Evolutionary conservation across 2,113 vertebrate species (phyloP), one percentile per base, ranked within the genome.

Genomic region (Notiomystis cincta): DNA sequence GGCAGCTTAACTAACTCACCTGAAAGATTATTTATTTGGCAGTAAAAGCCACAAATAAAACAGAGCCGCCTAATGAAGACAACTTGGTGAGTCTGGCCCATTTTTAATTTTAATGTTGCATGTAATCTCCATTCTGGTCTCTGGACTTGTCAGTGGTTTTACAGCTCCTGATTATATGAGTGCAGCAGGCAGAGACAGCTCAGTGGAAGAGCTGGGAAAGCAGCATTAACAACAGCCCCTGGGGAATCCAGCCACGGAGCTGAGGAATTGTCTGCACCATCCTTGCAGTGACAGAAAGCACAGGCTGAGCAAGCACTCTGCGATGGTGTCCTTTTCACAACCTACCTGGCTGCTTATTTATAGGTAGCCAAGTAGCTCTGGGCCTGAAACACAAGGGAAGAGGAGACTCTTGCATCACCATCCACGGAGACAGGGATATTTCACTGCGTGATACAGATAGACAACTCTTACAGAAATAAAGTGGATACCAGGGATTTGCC

Each of bases 71-170:
- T 97, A 97, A 96, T 95, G 96, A 96, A 95, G 95, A 87, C 89
- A 89, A 60, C 87, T 66, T 33, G 40, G 95, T 73, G 61, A 86
- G 83, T 73, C 80, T 83, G 78, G 85, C 62, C 85, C 80, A 83
- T 97, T 96, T 97, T 97, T 97, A 96, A 95, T 95, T 72, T 97
- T 97, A 92, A 97, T 91, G 96, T 94, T 89, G 85, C 85, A 50
- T 87, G 77, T 95, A 93, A 95, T 93, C 73, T 94, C 82, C 70
- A 61, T 60, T 45, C 91, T 92, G 85, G 65, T 54, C 87, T 76
- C 28, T 40, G 73, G 89, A 82, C 72, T 58, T 96, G 85, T 96
- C 95, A 95, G 78, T 84, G 69, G 53, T 56, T 97, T 94, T 94
- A 95, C 61, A 84, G 20, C 87, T 82, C 50, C 27, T 88, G 92